phyloP scores from a whole-genome alignment of 1,140 invertebrate genomes.

The Schlechtendalia chinensis region DNA sequence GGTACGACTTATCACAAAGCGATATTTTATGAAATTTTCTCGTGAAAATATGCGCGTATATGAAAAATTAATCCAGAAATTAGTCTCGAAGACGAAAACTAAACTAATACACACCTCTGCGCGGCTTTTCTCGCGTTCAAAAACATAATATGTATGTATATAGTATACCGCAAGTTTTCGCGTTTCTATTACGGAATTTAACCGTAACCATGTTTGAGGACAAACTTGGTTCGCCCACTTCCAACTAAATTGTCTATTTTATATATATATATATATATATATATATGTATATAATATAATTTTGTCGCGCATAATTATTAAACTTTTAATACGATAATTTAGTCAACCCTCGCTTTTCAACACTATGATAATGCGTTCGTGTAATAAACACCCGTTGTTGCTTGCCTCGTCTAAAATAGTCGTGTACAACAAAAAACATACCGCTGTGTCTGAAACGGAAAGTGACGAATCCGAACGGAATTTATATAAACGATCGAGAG shows the following conservation, averaged over 20 bases:
- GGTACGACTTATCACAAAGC: no score
- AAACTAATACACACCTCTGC: not conserved
- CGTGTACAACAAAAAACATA: no score
- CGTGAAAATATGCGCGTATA: not conserved
- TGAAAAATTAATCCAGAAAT: not conserved
- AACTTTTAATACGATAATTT: slow-evolving; percentile 24
- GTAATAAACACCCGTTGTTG: not conserved
- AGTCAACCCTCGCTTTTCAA: not conserved
- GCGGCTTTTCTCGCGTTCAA: not conserved
- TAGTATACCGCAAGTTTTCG: not conserved
- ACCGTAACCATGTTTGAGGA: not conserved
- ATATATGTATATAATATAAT: not conserved
- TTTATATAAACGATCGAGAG: no score
- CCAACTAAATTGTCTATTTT: slow-evolving; percentile 17
- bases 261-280: not conserved
- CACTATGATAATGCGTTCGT: not conserved
- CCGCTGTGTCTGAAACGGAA: no score
- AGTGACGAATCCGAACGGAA: no score
- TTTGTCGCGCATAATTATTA: not conserved
- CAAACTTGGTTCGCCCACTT: not conserved
- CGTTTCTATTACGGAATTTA: not conserved
- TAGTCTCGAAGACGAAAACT: not conserved
- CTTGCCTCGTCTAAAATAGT: not conserved
- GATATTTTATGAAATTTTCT: not conserved
- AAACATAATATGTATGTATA: no score